These are phyloP conservation scores for Staurois parvus DNA, from an alignment of 2,797 vertebrate species.

Conservation along the genomic window DNA sequence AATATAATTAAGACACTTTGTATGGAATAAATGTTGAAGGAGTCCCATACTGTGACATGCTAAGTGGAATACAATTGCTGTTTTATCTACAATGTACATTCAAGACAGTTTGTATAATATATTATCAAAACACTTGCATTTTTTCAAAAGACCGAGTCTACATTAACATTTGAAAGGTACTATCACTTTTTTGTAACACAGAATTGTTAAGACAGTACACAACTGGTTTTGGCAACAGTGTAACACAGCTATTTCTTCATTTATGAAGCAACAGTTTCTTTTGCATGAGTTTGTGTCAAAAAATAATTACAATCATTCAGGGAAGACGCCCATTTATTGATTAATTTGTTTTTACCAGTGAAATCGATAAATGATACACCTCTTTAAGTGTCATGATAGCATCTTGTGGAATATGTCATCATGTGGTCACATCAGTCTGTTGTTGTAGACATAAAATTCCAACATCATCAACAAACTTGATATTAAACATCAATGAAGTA, in stretches of 20 bases:
- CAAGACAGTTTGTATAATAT: slow-evolving; percentile 46
- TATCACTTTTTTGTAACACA: slow-evolving; percentile 48
- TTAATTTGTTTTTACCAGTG: slow-evolving; percentile 44
- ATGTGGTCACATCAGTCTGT: slow-evolving; percentile 40
- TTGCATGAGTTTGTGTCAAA: slow-evolving; percentile 44
- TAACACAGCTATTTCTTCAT: slow-evolving; percentile 46
- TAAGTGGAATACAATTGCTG: slow-evolving; percentile 37
- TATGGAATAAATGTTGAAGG: slow-evolving; percentile 30
- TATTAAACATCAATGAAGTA: slow-evolving; percentile 9
- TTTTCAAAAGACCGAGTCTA: slow-evolving; percentile 45
- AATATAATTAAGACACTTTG: slow-evolving; percentile 43
- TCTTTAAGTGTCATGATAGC: slow-evolving; percentile 31
- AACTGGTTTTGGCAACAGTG: slow-evolving; percentile 52
- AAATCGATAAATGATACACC: slow-evolving; percentile 44
- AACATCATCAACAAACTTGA: neutral
- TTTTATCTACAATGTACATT: slow-evolving; percentile 58
- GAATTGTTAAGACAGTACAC: slow-evolving; percentile 50
- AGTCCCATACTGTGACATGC: slow-evolving; percentile 48
- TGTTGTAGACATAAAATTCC: slow-evolving; percentile 23
- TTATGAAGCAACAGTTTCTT: slow-evolving; percentile 39
- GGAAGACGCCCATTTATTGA: slow-evolving; percentile 59
- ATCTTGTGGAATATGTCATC: slow-evolving; percentile 40
- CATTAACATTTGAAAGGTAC: slow-evolving; percentile 43
- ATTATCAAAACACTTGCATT: slow-evolving; percentile 54
- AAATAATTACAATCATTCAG: slow-evolving; percentile 55